These are phyloP conservation scores for Nemotelus nigrinus DNA, from an alignment of 2,888 invertebrate genomes.

Conservation along the genomic window DNA sequence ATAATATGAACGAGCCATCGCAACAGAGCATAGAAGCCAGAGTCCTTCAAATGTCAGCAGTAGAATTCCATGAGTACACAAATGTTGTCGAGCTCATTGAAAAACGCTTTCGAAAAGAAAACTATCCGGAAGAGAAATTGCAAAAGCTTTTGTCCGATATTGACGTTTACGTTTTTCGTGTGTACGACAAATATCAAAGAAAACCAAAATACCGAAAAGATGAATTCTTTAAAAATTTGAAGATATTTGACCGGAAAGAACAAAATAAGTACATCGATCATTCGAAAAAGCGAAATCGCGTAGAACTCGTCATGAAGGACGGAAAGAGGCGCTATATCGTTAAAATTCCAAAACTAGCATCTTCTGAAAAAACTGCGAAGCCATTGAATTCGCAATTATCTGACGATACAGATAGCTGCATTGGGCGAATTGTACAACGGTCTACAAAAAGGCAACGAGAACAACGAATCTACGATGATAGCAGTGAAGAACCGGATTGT, in stretches of 20 bases:
- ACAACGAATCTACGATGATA: too few relatives aligned
- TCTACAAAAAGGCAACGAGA: too few relatives aligned
- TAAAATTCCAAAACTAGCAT: too few relatives aligned
- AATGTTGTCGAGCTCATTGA: conserved; percentile 16
- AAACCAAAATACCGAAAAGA: conserved; percentile 10
- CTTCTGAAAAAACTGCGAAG: too few relatives aligned
- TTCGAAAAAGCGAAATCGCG: too few relatives aligned
- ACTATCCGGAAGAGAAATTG: not conserved
- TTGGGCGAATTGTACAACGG: too few relatives aligned
- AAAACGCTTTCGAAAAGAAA: not conserved
- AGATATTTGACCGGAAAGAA: not conserved
- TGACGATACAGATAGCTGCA: too few relatives aligned
- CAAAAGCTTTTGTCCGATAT: not conserved
- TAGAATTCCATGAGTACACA: conserved; percentile 18
- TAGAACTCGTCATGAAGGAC: too few relatives aligned
- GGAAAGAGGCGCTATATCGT: too few relatives aligned
- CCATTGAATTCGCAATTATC: too few relatives aligned
- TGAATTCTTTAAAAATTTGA: conserved; percentile 4
- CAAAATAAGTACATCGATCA: too few relatives aligned
- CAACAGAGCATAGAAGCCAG: conserved; percentile 5
- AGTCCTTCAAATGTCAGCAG: not conserved
- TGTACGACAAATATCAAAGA: not conserved
- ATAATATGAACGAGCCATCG: not conserved
- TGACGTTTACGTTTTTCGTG: not conserved
- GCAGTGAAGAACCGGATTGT: too few relatives aligned